Percentiles rank a stretch among this genome's conserved stretches.
Evolutionary conservation across 2,113 vertebrate genomes (phyloP).

Genomic region (Saguinus midas): DNA sequence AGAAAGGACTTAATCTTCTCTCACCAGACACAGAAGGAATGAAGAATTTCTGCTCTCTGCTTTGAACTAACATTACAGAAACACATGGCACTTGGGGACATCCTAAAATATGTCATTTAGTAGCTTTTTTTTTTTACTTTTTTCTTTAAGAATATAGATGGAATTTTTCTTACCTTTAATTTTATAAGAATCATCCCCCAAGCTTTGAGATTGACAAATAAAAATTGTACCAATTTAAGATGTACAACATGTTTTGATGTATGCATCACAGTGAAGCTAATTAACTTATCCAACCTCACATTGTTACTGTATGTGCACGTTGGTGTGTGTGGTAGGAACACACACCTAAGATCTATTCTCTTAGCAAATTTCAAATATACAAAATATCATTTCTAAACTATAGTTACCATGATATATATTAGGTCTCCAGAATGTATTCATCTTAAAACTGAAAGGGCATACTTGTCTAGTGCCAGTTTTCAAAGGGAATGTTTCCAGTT

Average conservation of each 20-base stretch:
- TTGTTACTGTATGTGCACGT: not conserved
- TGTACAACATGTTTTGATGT: not conserved
- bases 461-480: too few relatives aligned
- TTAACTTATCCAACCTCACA: not conserved
- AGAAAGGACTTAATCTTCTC: not conserved
- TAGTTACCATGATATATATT: not conserved
- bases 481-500: too few relatives aligned
- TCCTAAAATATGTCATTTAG: not conserved
- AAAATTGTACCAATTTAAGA: not conserved
- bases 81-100: not conserved
- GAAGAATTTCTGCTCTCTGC: not conserved
- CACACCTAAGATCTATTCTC: not conserved
- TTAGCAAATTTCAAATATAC: not conserved
- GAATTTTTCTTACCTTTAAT: not conserved
- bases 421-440: not conserved
- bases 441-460: not conserved
- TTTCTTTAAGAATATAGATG: not conserved
- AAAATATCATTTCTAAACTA: not conserved
- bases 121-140: not conserved
- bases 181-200: not conserved
- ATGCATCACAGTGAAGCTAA: not conserved
- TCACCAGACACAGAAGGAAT: not conserved
- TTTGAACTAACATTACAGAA: not conserved
- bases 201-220: not conserved
- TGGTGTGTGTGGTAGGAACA: too few relatives aligned